Evolutionary conservation across 2,797 vertebrate genomes (phyloP).

Genomic region (Coracias cyanogaster): DNA sequence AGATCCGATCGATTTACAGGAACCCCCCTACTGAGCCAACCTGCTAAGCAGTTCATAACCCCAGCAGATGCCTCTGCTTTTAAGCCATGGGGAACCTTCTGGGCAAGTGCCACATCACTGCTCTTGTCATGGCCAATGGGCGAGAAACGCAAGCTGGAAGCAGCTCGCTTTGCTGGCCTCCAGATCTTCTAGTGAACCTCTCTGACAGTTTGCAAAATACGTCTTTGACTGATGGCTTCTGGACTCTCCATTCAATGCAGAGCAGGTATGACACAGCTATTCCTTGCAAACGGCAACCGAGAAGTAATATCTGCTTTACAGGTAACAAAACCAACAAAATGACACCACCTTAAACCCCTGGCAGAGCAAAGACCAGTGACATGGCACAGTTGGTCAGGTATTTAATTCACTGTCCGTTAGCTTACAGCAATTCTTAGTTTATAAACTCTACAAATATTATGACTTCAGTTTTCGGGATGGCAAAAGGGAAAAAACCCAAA

Average conservation of each 20-base stretch:
- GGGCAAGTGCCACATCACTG: rapidly evolving
- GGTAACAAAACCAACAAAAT: background rate
- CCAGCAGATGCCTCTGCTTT: background rate
- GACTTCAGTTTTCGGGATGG: background rate
- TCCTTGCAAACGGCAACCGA: background rate
- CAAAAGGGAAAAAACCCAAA: background rate
- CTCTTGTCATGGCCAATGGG: background rate
- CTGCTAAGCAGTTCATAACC: background rate
- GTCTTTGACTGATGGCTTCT: background rate
- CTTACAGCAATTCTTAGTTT: background rate
- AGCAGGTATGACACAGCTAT: background rate
- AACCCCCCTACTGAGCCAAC: background rate
- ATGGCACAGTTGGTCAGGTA: background rate
- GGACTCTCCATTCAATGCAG: background rate
- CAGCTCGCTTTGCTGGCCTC: background rate
- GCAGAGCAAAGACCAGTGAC: background rate
- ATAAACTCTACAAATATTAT: background rate
- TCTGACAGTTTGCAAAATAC: background rate
- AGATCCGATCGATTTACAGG: background rate
- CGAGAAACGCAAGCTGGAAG: background rate
- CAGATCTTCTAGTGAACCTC: background rate
- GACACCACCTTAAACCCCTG: background rate
- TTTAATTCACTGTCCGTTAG: background rate
- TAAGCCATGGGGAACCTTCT: background rate
- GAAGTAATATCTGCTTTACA: background rate